A percentile compares a stretch with the other conserved stretches of the same genome.
Conservation (phyloP, 2,113 vertebrate genomes). For the Nerophis lumbriciformis region DNA sequence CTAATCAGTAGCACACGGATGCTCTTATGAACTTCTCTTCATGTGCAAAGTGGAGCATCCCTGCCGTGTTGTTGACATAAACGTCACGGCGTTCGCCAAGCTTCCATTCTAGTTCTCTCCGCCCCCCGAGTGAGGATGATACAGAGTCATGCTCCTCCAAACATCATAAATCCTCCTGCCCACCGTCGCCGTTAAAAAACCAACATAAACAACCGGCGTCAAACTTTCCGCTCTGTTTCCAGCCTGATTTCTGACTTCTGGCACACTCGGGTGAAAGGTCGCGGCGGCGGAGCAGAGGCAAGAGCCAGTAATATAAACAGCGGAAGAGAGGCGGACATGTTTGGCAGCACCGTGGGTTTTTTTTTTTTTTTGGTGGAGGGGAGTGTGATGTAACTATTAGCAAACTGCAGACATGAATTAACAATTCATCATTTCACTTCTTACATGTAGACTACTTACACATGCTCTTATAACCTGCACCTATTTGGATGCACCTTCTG, state of each 20-base stretch:
- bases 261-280: constrained; percentile 36
- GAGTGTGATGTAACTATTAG: constrained; percentile 29
- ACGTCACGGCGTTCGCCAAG: constrained; percentile 46
- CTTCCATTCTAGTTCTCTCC: constrained; percentile 65
- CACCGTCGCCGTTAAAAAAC: constrained; percentile 55
- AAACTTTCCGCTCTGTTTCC: constrained; percentile 30
- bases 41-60: constrained; percentile 4
- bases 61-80: not conserved
- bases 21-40: not conserved
- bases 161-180: constrained; percentile 68
- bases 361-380: no score
- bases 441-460: no score
- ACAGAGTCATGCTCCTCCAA: constrained; percentile 59
- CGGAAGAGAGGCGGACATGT: constrained; percentile 16
- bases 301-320: constrained; percentile 38
- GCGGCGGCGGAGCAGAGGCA: constrained; percentile 12
- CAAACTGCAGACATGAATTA: constrained; percentile 43
- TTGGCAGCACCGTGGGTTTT: constrained; percentile 2
- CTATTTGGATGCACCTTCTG: no score
- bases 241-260: constrained; percentile 34
- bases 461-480: no score
- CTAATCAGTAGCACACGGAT: not conserved
- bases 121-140: constrained; percentile 52
- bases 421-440: constrained; percentile 3
- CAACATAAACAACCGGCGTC: constrained; percentile 63